Conservation (phyloP, 2,888 invertebrate genomes). For the Nudaria mundana region DNA sequence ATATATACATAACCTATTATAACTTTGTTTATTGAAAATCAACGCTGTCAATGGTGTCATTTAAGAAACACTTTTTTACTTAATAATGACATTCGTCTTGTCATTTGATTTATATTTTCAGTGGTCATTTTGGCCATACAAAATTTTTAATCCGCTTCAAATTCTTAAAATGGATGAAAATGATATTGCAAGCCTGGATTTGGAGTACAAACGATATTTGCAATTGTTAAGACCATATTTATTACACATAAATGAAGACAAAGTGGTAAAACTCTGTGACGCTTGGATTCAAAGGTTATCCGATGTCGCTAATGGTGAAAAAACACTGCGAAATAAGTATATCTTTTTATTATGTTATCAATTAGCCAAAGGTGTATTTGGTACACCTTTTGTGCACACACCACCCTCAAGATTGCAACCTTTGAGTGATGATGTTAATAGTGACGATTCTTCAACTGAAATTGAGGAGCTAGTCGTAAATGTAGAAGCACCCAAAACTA, state of each 20-base stretch:
- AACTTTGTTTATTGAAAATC: too few relatives aligned
- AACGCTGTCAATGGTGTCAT: too few relatives aligned
- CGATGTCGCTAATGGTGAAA: constrained; percentile 50
- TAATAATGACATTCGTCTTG: too few relatives aligned
- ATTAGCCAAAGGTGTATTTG: constrained; percentile 56
- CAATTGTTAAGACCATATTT: constrained; percentile 63
- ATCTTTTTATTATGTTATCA: constrained; percentile 64
- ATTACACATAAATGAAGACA: constrained; percentile 48
- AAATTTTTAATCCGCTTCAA: constrained; percentile 5
- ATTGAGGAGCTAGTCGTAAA: constrained; percentile 49
- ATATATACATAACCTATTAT: too few relatives aligned
- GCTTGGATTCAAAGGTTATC: constrained; percentile 67
- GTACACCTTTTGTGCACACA: constrained; percentile 51
- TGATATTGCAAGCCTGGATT: constrained; percentile 46
- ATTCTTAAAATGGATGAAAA: constrained; percentile 47
- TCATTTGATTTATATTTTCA: neutral
- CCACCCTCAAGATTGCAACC: constrained; percentile 47
- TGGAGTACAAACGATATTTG: constrained; percentile 63
- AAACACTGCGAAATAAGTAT: constrained; percentile 60
- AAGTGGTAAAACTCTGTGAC: constrained; percentile 56
- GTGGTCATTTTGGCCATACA: constrained; percentile 17
- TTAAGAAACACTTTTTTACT: too few relatives aligned
- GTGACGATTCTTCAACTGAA: constrained; percentile 52
- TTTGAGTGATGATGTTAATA: constrained; percentile 43
- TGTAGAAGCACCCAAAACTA: constrained; percentile 42